Percentiles rank a stretch among this genome's conserved stretches.
phyloP scores from a whole-genome alignment of 2,113 vertebrate genomes.

The Ploceus nigricollis region DNA sequence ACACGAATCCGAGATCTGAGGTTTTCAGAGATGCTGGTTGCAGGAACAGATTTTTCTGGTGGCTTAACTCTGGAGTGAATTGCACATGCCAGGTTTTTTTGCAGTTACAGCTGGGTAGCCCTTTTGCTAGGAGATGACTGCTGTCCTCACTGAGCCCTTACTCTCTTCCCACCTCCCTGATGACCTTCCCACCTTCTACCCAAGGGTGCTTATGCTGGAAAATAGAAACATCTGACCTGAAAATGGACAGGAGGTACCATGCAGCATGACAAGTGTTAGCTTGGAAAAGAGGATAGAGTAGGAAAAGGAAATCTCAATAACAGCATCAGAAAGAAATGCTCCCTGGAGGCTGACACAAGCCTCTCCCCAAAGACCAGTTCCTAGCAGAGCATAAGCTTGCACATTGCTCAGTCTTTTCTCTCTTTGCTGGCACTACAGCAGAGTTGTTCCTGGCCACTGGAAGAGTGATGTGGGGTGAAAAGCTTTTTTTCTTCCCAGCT shows the following conservation, averaged over 20 bases:
- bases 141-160: rapidly evolving
- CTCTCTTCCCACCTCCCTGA: not conserved
- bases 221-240: not conserved
- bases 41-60: not conserved
- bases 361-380: rapidly evolving
- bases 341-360: not conserved
- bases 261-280: not conserved
- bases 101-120: rapidly evolving
- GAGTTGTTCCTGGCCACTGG: not conserved
- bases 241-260: not conserved
- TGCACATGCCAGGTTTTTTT: not conserved
- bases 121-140: not conserved
- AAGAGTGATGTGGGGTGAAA: not conserved
- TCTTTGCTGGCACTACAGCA: not conserved
- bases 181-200: not conserved
- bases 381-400: not conserved
- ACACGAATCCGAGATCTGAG: not conserved
- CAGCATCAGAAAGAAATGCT: not conserved
- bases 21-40: not conserved
- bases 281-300: not conserved
- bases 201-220: not conserved
- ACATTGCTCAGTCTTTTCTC: not conserved
- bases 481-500: not conserved
- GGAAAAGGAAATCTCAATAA: not conserved
- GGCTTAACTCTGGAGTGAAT: no score